A percentile compares a stretch with the other conserved stretches of the same genome.
Conservation (phyloP, 2,888 invertebrate genomes). For the Spicauda simplicius region DNA sequence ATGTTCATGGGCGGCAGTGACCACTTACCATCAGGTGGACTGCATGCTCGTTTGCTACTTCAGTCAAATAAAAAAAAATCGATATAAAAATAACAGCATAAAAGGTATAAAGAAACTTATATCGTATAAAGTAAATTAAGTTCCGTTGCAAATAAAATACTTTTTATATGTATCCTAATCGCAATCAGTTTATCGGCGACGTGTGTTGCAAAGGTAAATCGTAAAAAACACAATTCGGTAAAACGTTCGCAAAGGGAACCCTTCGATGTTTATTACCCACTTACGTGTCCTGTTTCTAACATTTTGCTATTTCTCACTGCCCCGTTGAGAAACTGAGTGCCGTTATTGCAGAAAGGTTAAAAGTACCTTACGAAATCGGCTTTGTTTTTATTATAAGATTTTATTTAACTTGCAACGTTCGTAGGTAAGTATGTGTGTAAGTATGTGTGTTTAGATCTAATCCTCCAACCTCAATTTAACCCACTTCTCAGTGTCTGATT, state of each 20-base stretch:
- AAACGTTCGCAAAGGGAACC: not conserved
- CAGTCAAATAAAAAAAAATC: no score
- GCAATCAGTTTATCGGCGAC: not conserved
- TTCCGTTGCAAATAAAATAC: not conserved
- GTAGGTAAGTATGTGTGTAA: no score
- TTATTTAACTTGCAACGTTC: no score
- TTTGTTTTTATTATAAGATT: not conserved
- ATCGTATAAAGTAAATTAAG: not conserved
- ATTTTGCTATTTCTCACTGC: not conserved
- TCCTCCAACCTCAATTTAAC: no score
- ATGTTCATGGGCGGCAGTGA: no score
- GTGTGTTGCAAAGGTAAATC: not conserved
- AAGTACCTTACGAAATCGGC: not conserved
- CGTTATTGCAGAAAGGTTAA: not conserved
- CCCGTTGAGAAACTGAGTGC: not conserved
- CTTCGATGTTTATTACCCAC: not conserved
- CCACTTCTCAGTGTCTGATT: no score
- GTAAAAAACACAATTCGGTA: constrained; percentile 1
- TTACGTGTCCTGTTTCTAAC: not conserved
- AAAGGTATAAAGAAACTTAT: no score
- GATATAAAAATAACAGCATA: no score
- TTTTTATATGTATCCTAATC: not conserved
- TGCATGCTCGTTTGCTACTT: no score
- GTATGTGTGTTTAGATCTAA: no score
- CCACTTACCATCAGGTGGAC: no score